These are phyloP conservation scores for Neodontobutis hainanensis DNA, from an alignment of 2,113 vertebrate genomes.

Conservation along the genomic window DNA sequence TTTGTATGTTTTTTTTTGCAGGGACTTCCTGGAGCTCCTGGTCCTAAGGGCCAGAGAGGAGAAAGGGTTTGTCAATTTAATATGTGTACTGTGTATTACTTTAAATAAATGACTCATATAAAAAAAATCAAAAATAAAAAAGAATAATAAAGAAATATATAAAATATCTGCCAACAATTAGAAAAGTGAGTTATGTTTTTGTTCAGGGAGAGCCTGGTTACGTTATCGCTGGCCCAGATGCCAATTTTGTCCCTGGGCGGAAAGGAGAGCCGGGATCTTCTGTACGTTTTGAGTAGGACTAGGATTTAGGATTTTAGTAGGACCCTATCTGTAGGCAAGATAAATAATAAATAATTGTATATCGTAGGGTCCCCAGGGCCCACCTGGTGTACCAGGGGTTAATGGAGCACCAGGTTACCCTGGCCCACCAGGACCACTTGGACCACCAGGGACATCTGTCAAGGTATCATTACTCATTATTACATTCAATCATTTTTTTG, in stretches of 20 bases:
- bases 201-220: slow-evolving; percentile 88
- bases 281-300: slow-evolving; percentile 69
- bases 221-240: slow-evolving; percentile 80
- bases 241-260: slow-evolving; percentile 78
- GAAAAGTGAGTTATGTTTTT: not conserved
- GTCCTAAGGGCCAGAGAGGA: slow-evolving; percentile 86
- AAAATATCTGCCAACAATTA: not conserved
- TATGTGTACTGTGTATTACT: not conserved
- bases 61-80: slow-evolving; percentile 76
- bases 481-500: no score
- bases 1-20: slow-evolving; percentile 32
- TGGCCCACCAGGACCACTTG: slow-evolving; percentile 74
- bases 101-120: not conserved
- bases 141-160: no score
- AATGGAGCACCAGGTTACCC: slow-evolving; percentile 77
- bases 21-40: slow-evolving; percentile 82
- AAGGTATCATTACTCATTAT: slow-evolving; percentile 75
- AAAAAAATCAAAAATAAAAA: not conserved
- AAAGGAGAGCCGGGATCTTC: slow-evolving; percentile 85
- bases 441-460: slow-evolving; percentile 80
- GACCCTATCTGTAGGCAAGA: not conserved
- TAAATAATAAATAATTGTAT: not conserved
- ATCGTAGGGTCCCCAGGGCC: slow-evolving; percentile 75
- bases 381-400: slow-evolving; percentile 63
- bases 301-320: not conserved